Evolutionary conservation across 2,888 invertebrate species (phyloP).

Genomic region (Rhagophthalmus giganteus): DNA sequence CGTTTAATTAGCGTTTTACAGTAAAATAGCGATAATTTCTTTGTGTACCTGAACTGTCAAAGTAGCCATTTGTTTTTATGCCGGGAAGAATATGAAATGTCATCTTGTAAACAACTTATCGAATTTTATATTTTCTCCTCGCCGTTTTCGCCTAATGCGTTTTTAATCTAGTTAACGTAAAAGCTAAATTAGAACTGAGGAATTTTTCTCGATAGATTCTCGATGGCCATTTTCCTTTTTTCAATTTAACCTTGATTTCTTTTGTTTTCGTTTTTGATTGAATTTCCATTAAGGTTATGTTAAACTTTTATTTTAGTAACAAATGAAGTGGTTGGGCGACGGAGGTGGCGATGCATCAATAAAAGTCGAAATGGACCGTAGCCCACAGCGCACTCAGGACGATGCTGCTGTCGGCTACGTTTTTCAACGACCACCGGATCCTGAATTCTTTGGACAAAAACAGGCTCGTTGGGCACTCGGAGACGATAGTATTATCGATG

Average conservation of each 20-base stretch:
- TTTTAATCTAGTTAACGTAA: too few relatives aligned
- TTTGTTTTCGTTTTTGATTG: slow-evolving; percentile 16
- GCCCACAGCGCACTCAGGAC: slow-evolving; percentile 77
- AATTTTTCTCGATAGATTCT: too few relatives aligned
- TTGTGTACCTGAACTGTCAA: slow-evolving; percentile 61
- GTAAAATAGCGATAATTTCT: slow-evolving; percentile 48
- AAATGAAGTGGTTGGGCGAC: slow-evolving; percentile 80
- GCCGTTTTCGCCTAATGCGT: too few relatives aligned
- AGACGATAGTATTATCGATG: slow-evolving; percentile 86
- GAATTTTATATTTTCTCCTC: slow-evolving; percentile 30
- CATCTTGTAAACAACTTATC: slow-evolving; percentile 52
- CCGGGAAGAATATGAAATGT: slow-evolving; percentile 55
- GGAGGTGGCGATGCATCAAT: slow-evolving; percentile 66
- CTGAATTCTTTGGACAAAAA: slow-evolving; percentile 75
- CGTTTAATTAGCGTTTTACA: slow-evolving; percentile 13
- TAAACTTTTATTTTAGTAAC: slow-evolving; percentile 45
- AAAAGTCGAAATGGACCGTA: slow-evolving; percentile 66
- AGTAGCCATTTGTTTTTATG: slow-evolving; percentile 60
- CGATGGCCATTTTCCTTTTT: too few relatives aligned
- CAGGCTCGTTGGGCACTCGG: slow-evolving; percentile 84
- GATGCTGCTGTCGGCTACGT: slow-evolving; percentile 93
- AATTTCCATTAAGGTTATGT: neutral
- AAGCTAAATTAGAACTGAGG: too few relatives aligned
- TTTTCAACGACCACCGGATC: slow-evolving; percentile 82
- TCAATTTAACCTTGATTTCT: too few relatives aligned